These are phyloP conservation scores for Galerucella nymphaeae DNA, from an alignment of 2,888 invertebrate genomes.

Conservation along the genomic window DNA sequence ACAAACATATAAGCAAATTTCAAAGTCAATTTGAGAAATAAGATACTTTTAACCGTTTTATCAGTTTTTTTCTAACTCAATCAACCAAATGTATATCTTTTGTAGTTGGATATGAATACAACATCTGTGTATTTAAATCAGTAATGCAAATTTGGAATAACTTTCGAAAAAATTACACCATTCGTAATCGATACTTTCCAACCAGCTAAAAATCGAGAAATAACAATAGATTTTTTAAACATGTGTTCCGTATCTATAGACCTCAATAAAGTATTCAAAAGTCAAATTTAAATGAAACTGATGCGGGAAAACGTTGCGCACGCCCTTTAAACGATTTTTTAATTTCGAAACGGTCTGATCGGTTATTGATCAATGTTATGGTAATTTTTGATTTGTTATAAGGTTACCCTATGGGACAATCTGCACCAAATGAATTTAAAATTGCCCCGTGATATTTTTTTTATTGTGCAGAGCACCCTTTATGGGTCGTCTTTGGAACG, in stretches of 20 bases:
- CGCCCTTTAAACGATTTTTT: slow-evolving; percentile 58
- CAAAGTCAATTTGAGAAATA: slow-evolving; percentile 13
- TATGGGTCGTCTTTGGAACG: slow-evolving; percentile 54
- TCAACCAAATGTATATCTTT: slow-evolving; percentile 19
- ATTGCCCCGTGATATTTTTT: slow-evolving; percentile 59
- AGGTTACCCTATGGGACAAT: slow-evolving; percentile 60
- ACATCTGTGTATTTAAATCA: slow-evolving; percentile 33
- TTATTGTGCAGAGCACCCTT: slow-evolving; percentile 50
- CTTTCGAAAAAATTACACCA: slow-evolving; percentile 35
- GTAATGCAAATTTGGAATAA: slow-evolving; percentile 31
- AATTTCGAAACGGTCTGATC: slow-evolving; percentile 59
- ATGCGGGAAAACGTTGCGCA: slow-evolving; percentile 54
- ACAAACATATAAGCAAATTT: not conserved
- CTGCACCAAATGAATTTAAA: slow-evolving; percentile 63
- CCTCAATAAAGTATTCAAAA: slow-evolving; percentile 59
- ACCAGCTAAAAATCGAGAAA: slow-evolving; percentile 34
- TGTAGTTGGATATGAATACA: slow-evolving; percentile 21
- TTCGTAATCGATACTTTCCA: slow-evolving; percentile 52
- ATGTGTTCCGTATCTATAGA: slow-evolving; percentile 56
- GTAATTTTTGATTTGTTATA: slow-evolving; percentile 63
- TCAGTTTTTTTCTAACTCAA: not conserved
- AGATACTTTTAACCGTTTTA: slow-evolving; percentile 14
- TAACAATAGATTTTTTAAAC: slow-evolving; percentile 43
- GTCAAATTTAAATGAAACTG: slow-evolving; percentile 60
- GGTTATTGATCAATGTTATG: slow-evolving; percentile 61